Evolutionary conservation across 1,140 invertebrate species (phyloP).

Genomic region (Monomorium pharaonis): DNA sequence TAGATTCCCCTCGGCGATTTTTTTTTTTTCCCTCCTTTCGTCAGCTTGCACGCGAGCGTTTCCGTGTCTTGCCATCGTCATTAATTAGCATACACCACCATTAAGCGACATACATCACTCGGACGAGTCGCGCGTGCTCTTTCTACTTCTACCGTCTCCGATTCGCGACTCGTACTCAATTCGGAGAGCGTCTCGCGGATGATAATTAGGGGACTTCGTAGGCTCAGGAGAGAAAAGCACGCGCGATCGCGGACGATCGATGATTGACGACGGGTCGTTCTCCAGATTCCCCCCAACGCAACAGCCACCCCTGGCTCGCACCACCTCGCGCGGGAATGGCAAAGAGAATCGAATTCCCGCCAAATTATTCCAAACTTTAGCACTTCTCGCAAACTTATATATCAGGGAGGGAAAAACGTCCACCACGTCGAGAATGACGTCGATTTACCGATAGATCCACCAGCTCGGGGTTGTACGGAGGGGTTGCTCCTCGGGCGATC

Average conservation of each 20-base stretch:
- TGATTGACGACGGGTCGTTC: constrained; percentile 13
- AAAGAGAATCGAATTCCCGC: neutral
- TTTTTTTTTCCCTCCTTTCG: too few species aligned
- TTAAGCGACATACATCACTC: constrained; percentile 7
- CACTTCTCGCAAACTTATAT: neutral
- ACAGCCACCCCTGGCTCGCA: neutral
- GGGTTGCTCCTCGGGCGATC: neutral
- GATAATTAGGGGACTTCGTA: too few species aligned
- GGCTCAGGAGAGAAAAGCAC: too few species aligned
- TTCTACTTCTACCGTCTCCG: neutral
- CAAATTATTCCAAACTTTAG: neutral
- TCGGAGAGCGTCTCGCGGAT: neutral
- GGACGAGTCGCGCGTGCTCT: neutral
- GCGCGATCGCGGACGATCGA: neutral
- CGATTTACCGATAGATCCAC: too few species aligned
- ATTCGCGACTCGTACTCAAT: neutral
- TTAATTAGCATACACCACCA: constrained; percentile 37
- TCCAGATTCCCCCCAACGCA: constrained; percentile 10
- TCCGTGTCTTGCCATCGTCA: constrained; percentile 33
- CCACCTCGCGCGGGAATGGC: neutral
- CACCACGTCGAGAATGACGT: neutral
- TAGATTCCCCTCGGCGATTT: neutral
- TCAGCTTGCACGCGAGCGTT: constrained; percentile 24
- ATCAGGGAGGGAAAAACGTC: neutral
- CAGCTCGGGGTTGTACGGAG: neutral